Base-by-base conservation (phyloP, 2,797 vertebrate species). In the Peromyscus nudipes region DNA sequence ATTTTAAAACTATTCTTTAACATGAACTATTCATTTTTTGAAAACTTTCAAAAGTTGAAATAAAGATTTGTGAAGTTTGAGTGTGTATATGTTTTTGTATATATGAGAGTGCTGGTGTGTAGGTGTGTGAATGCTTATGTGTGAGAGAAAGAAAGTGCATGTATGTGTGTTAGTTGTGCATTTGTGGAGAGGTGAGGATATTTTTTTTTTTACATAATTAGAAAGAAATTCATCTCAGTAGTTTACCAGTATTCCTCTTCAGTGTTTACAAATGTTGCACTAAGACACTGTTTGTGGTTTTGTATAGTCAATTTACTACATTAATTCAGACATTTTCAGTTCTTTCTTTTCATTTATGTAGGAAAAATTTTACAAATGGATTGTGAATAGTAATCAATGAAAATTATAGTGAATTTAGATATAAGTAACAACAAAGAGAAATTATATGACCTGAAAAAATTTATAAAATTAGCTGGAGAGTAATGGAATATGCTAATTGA, bases 81-180 rank as follows among this genome's bases (percentile, higher is more conserved):
- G 10, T 73, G 2, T 17, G 12, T 34, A 60, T 73, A 23, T 73
- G 23, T 40, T 12, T 40, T 11, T 13, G 10, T 40, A 13, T 43
- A 21, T 71, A 11, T 71, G 19, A 71, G n/a, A 71, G 1, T 71
- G n/a, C 9, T 71, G 34, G 10, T 88, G 1, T 40, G 1, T 43
- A 13, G 77, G 0, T 37, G 1, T 27, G 52, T 73, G 4, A 16
- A 1, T n/a, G 8, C 10, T 3, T 2, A 13, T 60, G n/a, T 69
- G 27, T 17, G 40, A 69, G 55, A 55, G 16, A 55, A 52, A 52
- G 52, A 52, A 55, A 55, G 7, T 86, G 31, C 27, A 10, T 25
- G 11, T 25, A 1, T 75, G 71, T 40, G 19, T 81, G 11, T 43
- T 7, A 11, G 0, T 49, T 34, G 3, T 46, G 8, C 27, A 79